These are phyloP conservation scores for Eubasilissa splendida DNA, from an alignment of 2,888 invertebrate genomes.

Conservation along the genomic window DNA sequence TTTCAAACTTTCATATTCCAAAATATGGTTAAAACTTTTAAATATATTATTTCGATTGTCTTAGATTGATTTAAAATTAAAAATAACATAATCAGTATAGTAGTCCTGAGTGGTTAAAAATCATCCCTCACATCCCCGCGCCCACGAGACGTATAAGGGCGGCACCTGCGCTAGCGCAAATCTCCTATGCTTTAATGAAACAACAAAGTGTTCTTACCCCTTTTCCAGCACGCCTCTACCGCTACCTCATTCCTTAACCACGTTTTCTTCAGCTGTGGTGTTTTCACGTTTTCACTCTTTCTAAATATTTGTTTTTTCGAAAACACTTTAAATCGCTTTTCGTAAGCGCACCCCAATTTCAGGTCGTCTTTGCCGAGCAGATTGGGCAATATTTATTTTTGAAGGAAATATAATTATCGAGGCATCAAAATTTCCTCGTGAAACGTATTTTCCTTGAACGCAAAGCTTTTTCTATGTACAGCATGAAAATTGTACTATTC, in stretches of 20 bases:
- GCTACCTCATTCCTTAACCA: neutral
- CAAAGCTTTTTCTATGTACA: neutral
- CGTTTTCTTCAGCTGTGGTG: slow-evolving; percentile 44
- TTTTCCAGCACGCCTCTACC: slow-evolving; percentile 20
- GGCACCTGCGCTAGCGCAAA: slow-evolving; percentile 50
- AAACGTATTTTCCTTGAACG: neutral
- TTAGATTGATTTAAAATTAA: neutral
- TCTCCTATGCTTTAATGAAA: slow-evolving; percentile 52
- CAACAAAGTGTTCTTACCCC: slow-evolving; percentile 48
- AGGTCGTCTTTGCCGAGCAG: slow-evolving; percentile 37
- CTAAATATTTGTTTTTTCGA: slow-evolving; percentile 32
- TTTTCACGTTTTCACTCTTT: slow-evolving; percentile 23
- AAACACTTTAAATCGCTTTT: slow-evolving; percentile 45
- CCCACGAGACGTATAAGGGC: neutral
- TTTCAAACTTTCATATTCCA: too few species aligned
- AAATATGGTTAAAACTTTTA: neutral
- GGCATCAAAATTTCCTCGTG: slow-evolving; percentile 38
- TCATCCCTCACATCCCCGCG: slow-evolving; percentile 23
- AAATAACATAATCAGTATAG: slow-evolving; percentile 3
- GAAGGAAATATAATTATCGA: slow-evolving; percentile 44
- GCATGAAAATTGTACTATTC: neutral
- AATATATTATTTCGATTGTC: neutral
- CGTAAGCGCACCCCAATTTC: slow-evolving; percentile 34
- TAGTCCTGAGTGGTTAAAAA: slow-evolving; percentile 18
- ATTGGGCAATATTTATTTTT: slow-evolving; percentile 51